Evolutionary conservation across 2,113 vertebrate genomes (phyloP), one percentile per base, ranked within the genome.

Genomic region (Corythaixoides concolor): DNA sequence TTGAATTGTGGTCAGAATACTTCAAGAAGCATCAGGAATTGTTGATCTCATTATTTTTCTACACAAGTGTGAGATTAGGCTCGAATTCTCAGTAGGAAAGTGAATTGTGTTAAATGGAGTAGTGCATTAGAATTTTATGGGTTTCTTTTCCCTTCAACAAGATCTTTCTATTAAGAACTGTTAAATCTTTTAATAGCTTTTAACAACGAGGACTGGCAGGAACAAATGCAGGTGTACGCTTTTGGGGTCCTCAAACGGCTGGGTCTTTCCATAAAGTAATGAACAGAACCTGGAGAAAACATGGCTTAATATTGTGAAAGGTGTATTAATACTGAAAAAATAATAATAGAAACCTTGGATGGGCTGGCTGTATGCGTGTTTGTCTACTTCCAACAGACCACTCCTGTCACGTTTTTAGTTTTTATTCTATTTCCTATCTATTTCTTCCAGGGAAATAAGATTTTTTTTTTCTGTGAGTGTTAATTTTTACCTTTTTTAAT

Each of bases 101-200:
- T 68, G 89, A 85, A 79, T 88, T 79, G 45, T 90, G 81, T 94
- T 88, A 93, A 88, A 96, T 89, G 85, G 79, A 89, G 23, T 70
- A 78, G 76, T 83, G 84, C 55, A 66, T 95, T 92, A 95, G 89
- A 90, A 83, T 94, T 95, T 91, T 96, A 77, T 45, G 78, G 60
- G 63, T 89, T 93, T 97, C 70, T 95, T 95, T 96, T 94, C 92
- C 47, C 45, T 86, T 95, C 95, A 66, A 56, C 75, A 90, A 96
- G 90, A 80, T 91, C 66, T 89, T 95, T 86, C 90, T 97, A 59
- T 95, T 92, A 66, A 89, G 78, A 91, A 82, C 52, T 86, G 84
- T 37, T 97, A 93, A 92, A 94, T 97, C 74, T 86, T 97, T 78
- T 80, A 97, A 85, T 89, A 92, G 93, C 89, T 95, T 94, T 56